These are phyloP conservation scores for Carassius carassius DNA, from an alignment of 2,113 vertebrate species.

Conservation along the genomic window DNA sequence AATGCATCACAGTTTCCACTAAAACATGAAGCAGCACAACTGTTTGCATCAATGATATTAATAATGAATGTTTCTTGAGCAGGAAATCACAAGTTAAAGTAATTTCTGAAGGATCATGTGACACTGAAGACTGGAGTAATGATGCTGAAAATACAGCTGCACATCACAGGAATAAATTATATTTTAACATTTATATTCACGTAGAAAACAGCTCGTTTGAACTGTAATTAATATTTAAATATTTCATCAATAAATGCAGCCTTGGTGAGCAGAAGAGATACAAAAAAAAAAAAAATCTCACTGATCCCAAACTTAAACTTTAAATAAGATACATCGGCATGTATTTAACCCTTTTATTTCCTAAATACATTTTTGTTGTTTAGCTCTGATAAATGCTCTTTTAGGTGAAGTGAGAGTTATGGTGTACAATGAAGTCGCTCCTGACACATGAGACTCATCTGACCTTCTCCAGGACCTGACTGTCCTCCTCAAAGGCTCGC, in stretches of 20 bases:
- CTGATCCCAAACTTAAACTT: not conserved
- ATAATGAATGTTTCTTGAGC: not conserved
- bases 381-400: not conserved
- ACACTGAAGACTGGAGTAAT: not conserved
- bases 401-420: not conserved
- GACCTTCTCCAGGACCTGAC: constrained; percentile 93
- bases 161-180: not conserved
- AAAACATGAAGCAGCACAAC: not conserved
- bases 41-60: not conserved
- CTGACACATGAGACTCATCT: not conserved
- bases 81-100: not conserved
- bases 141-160: not conserved
- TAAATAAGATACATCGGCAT: not conserved
- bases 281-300: too few relatives aligned
- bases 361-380: not conserved
- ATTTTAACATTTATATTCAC: not conserved
- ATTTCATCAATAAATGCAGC: not conserved
- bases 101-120: not conserved
- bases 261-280: not conserved
- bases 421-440: too few relatives aligned
- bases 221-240: not conserved
- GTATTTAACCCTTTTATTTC: too few relatives aligned
- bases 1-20: too few relatives aligned
- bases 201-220: not conserved
- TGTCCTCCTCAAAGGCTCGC: constrained; percentile 88